phyloP scores from a whole-genome alignment of 1,140 invertebrate genomes.

The Diorhabda sublineata region DNA sequence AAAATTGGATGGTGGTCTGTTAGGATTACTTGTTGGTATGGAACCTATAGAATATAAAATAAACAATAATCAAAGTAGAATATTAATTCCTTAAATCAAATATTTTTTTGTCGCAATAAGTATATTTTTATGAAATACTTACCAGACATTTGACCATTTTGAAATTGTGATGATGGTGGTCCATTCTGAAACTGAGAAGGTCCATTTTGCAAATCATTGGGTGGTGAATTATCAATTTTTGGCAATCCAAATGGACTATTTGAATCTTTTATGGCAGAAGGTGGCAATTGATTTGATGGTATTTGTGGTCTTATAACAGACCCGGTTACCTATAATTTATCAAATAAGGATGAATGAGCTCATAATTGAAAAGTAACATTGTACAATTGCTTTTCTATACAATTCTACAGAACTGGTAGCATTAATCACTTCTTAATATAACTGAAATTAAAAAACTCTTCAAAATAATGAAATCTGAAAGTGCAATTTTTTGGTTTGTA shows the following conservation, averaged over 20 bases:
- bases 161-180: conserved; percentile 16
- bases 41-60: not conserved
- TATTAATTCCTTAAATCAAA: too few species aligned
- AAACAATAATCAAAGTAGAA: too few species aligned
- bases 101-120: too few species aligned
- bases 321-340: not conserved
- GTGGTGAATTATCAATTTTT: conserved; percentile 32
- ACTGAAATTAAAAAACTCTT: too few species aligned
- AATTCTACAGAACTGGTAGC: too few species aligned
- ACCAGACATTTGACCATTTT: conserved; percentile 17
- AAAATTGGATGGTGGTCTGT: conserved; percentile 12
- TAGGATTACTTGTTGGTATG: conserved; percentile 9
- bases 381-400: too few species aligned
- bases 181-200: conserved; percentile 24
- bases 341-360: too few species aligned
- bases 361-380: too few species aligned
- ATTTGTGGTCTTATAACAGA: conserved; percentile 11
- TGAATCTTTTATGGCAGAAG: conserved; percentile 10
- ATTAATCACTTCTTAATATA: too few species aligned
- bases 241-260: conserved; percentile 28
- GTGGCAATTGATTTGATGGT: conserved; percentile 16
- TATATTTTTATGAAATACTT: not conserved
- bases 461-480: too few species aligned
- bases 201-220: conserved; percentile 18
- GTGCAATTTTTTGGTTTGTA: too few species aligned